phyloP scores from a whole-genome alignment of 2,888 invertebrate genomes.

The Cephalotes varians region DNA sequence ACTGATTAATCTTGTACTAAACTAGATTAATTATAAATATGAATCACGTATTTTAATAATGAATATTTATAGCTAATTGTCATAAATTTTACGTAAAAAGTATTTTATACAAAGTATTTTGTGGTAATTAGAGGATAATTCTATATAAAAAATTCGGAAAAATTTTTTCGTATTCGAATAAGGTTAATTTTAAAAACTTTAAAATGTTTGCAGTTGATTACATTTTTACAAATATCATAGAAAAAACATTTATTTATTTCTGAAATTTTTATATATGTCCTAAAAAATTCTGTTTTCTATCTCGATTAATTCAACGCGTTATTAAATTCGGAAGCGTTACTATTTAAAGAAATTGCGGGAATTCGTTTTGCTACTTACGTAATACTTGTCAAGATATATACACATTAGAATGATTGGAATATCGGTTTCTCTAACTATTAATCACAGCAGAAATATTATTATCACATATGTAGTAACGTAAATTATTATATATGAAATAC shows the following conservation, averaged over 20 bases:
- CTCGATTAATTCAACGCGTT: neutral
- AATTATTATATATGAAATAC: neutral
- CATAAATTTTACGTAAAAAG: neutral
- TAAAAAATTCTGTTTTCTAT: neutral
- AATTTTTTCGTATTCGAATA: no score
- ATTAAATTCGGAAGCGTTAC: no score
- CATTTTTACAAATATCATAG: neutral
- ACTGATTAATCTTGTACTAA: neutral
- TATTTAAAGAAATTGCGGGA: neutral
- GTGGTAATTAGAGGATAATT: neutral
- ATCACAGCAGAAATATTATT: neutral
- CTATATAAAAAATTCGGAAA: neutral
- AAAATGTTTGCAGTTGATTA: neutral
- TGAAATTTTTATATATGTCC: neutral
- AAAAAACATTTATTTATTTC: neutral
- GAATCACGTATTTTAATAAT: neutral
- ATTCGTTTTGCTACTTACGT: neutral
- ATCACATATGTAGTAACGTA: neutral
- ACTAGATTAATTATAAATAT: neutral
- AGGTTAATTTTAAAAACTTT: neutral
- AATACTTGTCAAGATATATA: neutral
- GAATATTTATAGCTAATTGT: neutral
- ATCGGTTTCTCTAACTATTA: neutral
- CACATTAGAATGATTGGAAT: neutral
- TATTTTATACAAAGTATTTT: neutral